Base-by-base conservation (phyloP, 2,888 invertebrate species). In the Clunio marinus region DNA sequence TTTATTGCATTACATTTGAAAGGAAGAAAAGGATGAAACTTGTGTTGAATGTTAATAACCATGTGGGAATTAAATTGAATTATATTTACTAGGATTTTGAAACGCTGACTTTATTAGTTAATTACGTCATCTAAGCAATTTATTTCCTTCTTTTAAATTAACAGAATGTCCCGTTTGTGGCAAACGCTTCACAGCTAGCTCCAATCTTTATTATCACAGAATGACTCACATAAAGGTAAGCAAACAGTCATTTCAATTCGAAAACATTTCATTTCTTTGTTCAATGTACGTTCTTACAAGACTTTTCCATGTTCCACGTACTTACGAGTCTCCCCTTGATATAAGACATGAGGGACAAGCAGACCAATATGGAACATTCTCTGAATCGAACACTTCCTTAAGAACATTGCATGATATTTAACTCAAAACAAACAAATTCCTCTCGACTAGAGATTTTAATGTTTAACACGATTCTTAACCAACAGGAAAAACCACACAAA, bases 161-260 rank as follows among this genome's bases (percentile, higher is more conserved):
- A 24, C 66, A 66, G 91, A 94, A 80, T 90, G 93, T 80, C 88
- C 91, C 74, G 91, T 95, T 71, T 96, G 96, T 78, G 91, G 95
- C 73, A 96, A 96, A 81, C 83, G 95, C 74, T 96, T 96, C 80
- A 95, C 96, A 2, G 96, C 96, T 73, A 93, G 93, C 74, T 95
- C 95, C 69, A 97, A 97, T 80, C 85, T 97, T 70, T 96, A 96
- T 81, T 97, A 96, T 80, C 96, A 97, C 83, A 86, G 95, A 74
- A 96, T 96, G 96, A 96, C 96, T 72, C 96, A 96, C 79, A 93
- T 94, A 79, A 96, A 96, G 89, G 96, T 95, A 82, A 77, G 82
- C 57, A 57, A 15, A 57, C 46, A 70, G 41, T 60, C 58, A 45
- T 25, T 68, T 69, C 72, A 70, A 27, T 70, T 71, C 72, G 73